Base-by-base conservation (phyloP, 2,113 vertebrate species). In the Cryptomyrus ogoouensis region DNA sequence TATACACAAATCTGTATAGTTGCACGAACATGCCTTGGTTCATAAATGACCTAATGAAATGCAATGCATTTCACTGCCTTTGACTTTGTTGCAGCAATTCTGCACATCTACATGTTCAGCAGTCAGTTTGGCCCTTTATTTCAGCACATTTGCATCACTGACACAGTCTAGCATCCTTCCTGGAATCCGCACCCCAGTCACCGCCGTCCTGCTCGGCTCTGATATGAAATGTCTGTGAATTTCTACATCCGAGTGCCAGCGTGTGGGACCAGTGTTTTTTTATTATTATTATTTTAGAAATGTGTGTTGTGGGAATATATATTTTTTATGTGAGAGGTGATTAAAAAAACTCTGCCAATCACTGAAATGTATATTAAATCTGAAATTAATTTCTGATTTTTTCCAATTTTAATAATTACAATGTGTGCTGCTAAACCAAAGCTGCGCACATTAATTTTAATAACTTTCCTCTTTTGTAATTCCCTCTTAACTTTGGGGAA, bases 361-460 rank as follows among this genome's bases (percentile, higher is more conserved):
- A 94, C 96, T 95, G 95, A 97, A 98, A 99, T 98, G 97, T 98
- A 98, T 97, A 98, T 97, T 97, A 97, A 98, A 97, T 97, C 97
- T 96, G 96, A 98, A 99, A 99, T 98, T 98, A 98, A 99, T 99
- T 99, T 99, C 97, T 97, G 97, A 98, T 98, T 97, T 98, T 96
- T 90, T 91, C 94, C 96, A 96, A 96, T 97, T 96, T 97, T 98
- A 98, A 99, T 98, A 99, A 99, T 97, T 97, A 97, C 97, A 98
- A 98, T 98, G 98, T 97, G 98, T 99, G 98, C 97, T 97, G 97
- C 95, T 94, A 97, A n/a, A 97, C 96, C 97, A 96, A 97, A 98
- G 97, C 97, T 97, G 97, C 96, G 96, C 95, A 94, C 96, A 96
- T 97, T 97, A 97, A 98, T 99, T 97, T 97, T 97, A 98, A 98